Base-by-base conservation (phyloP, 2,113 vertebrate genomes). In the Ciconia maguari region DNA sequence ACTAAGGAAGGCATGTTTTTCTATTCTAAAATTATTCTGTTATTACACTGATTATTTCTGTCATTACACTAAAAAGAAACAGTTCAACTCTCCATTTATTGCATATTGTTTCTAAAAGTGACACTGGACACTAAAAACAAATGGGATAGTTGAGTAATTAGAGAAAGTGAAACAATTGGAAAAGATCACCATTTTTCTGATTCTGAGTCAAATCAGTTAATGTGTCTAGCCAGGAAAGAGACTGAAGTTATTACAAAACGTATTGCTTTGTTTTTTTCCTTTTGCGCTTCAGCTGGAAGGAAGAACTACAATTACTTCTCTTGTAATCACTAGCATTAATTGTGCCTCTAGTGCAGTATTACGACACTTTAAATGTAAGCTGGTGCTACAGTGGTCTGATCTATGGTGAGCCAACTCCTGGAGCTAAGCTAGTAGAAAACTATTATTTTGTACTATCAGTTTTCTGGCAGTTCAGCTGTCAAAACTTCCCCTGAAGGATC, bases 91-190 rank as follows among this genome's bases (percentile, higher is more conserved):
- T 41, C 24, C 1, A 29, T 70, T 80, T 72, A 58, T 46, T 64
- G 24, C 21, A 34, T 57, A 64, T 58, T 64, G 38, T 88, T 87
- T 92, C 54, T 76, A 69, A 83, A 93, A 93, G 27, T 26, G 34
- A 36, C 36, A 83, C 26, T 69, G n/a, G 7, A 61, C 18, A 82
- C 32, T 49, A 51, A 75, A 89, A 81, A 11, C 12, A 81, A 89
- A 20, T 42, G 25, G n/a, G 26, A 64, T 24, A 61, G 36, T 46
- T 69, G 70, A 92, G 38, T 92, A 91, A 79, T 68, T 55, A 58
- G 6, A 82, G 36, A 96, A 96, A 93, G 65, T 68, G 13, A 87
- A 90, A 96, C 79, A 95, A 95, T 36, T 80, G 54, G 71, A 92
- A 94, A 65, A 88, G 8, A 52, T 61, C 6, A 44, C 65, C 0